A percentile compares a stretch with the other conserved stretches of the same genome.
phyloP scores from a whole-genome alignment of 2,888 invertebrate genomes.

The Drosophila percnosoma region DNA sequence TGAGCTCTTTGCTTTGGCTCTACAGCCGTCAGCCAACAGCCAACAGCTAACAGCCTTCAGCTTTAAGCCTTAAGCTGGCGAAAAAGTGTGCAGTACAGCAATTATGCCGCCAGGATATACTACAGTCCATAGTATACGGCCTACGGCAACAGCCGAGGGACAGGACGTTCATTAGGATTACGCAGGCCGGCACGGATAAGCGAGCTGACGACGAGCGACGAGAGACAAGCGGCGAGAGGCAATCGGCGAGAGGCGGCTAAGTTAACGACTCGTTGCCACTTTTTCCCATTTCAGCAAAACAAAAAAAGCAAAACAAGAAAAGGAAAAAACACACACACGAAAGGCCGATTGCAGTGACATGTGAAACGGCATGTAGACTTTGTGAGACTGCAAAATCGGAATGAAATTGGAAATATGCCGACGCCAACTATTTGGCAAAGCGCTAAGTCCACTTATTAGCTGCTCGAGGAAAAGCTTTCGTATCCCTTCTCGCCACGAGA shows the following conservation, averaged over 20 bases:
- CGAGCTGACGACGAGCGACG: slow-evolving; percentile 14
- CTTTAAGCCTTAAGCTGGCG: slow-evolving; percentile 35
- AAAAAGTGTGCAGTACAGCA: slow-evolving; percentile 54
- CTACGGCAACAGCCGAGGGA: slow-evolving; percentile 30
- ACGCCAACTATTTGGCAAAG: slow-evolving; percentile 2
- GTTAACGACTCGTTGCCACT: slow-evolving; percentile 26
- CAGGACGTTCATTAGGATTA: slow-evolving; percentile 59
- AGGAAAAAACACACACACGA: slow-evolving; percentile 1
- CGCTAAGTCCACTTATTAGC: slow-evolving; percentile 1
- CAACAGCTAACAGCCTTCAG: slow-evolving; percentile 11
- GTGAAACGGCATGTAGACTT: slow-evolving; percentile 12
- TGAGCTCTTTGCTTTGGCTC: not conserved
- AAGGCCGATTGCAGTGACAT: slow-evolving; percentile 19
- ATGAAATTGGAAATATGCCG: not conserved
- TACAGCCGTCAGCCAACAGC: slow-evolving; percentile 3
- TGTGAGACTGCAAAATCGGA: slow-evolving; percentile 6
- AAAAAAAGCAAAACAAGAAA: not conserved
- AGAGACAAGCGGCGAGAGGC: slow-evolving; percentile 8
- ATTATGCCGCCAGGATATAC: slow-evolving; percentile 40
- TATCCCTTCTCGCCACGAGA: not conserved
- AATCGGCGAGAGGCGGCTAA: slow-evolving; percentile 4
- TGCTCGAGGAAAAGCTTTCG: not conserved
- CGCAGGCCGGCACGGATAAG: slow-evolving; percentile 25
- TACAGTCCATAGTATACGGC: slow-evolving; percentile 1
- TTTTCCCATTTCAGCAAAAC: slow-evolving; percentile 13